A percentile compares a stretch with the other conserved stretches of the same genome.
Evolutionary conservation across 2,888 invertebrate genomes (phyloP).

Genomic region (Lordiphosa fenestrarum): DNA sequence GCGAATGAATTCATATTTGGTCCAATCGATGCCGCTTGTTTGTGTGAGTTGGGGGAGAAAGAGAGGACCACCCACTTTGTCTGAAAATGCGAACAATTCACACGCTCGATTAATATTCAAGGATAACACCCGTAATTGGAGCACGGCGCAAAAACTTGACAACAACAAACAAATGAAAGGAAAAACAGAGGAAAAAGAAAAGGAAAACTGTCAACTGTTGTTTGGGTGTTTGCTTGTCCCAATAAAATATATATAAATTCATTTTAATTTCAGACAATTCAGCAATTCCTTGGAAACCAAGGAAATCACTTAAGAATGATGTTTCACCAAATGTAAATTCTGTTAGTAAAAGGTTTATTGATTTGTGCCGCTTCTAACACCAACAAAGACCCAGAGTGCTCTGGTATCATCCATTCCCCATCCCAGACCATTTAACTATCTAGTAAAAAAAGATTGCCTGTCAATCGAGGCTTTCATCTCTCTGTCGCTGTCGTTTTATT

Average conservation of each 20-base stretch:
- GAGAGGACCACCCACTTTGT: conserved; percentile 8
- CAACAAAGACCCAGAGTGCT: too few species aligned
- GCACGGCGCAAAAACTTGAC: conserved; percentile 26
- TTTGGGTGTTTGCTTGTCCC: too few species aligned
- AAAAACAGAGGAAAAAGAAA: conserved; percentile 1
- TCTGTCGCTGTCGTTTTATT: conserved; percentile 18
- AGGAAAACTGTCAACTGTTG: conserved; percentile 3
- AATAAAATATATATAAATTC: background rate
- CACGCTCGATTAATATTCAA: conserved; percentile 58
- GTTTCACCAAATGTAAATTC: too few species aligned
- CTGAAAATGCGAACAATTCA: conserved; percentile 41
- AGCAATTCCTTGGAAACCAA: too few species aligned
- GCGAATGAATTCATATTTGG: conserved; percentile 21
- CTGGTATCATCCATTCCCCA: too few species aligned
- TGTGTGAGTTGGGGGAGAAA: background rate
- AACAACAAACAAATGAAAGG: conserved; percentile 19
- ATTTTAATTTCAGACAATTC: background rate
- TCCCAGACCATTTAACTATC: too few species aligned
- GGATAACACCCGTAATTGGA: conserved; percentile 44
- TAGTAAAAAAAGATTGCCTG: conserved; percentile 11
- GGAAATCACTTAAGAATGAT: too few species aligned
- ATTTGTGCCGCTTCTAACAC: too few species aligned
- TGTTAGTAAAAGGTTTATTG: too few species aligned
- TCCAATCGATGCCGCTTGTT: conserved; percentile 13
- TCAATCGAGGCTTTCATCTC: conserved; percentile 23